phyloP scores from a whole-genome alignment of 2,888 invertebrate species.

The Oscheius sp. region DNA sequence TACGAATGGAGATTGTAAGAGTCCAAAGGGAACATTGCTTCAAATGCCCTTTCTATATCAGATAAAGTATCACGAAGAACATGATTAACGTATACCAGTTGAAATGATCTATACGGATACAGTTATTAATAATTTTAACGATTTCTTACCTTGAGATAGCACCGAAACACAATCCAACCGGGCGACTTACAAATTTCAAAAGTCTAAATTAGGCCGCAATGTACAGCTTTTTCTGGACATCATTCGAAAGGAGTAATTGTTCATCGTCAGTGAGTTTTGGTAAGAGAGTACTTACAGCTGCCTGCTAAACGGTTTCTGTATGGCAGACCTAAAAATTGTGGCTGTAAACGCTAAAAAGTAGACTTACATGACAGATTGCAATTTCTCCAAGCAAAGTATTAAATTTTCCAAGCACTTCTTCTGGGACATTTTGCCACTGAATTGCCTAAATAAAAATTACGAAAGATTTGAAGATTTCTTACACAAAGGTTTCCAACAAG shows the following conservation, averaged over 20 bases:
- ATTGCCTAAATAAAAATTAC: background rate
- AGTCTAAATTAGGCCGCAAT: constrained; percentile 81
- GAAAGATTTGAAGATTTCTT: too few species aligned
- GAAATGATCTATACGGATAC: constrained; percentile 55
- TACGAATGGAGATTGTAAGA: constrained; percentile 45
- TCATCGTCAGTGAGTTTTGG: constrained; percentile 25
- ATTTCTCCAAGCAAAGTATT: constrained; percentile 41
- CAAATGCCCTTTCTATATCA: constrained; percentile 50
- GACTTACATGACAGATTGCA: constrained; percentile 39
- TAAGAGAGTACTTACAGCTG: constrained; percentile 30
- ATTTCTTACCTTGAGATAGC: constrained; percentile 70
- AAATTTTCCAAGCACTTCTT: constrained; percentile 29
- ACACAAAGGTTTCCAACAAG: constrained; percentile 54
- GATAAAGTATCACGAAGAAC: constrained; percentile 48
- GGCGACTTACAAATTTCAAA: constrained; percentile 79
- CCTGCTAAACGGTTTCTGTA: constrained; percentile 35
- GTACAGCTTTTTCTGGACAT: background rate
- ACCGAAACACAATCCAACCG: constrained; percentile 71
- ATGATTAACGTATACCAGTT: constrained; percentile 64
- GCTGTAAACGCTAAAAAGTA: background rate
- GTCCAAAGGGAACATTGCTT: constrained; percentile 55
- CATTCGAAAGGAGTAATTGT: background rate
- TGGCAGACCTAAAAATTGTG: constrained; percentile 35
- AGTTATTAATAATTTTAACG: constrained; percentile 11
- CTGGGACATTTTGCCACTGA: constrained; percentile 44